These are phyloP conservation scores for Uropsilus gracilis DNA, from an alignment of 2,113 vertebrate species.

Conservation along the genomic window DNA sequence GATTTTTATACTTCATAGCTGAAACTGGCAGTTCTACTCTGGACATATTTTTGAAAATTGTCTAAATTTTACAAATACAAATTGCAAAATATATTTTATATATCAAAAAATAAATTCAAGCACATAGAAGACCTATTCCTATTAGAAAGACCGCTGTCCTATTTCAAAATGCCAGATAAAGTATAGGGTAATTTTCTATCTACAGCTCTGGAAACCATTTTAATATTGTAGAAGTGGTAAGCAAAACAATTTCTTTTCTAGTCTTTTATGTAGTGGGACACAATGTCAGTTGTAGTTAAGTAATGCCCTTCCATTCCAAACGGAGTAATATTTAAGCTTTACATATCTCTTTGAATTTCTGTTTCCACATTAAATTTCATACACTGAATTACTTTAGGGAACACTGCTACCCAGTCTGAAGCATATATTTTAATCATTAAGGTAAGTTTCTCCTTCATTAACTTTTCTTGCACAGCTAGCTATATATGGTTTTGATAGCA, in stretches of 20 bases:
- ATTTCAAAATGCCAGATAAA: slow-evolving; percentile 6
- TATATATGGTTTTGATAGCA: slow-evolving; percentile 15
- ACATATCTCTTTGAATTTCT: neutral
- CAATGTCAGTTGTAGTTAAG: neutral
- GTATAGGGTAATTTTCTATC: neutral
- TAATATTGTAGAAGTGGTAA: neutral
- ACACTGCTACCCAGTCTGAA: neutral
- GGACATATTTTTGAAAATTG: neutral
- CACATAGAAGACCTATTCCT: neutral
- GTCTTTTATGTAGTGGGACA: neutral
- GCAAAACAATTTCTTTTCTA: slow-evolving; percentile 55
- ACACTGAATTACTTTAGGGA: neutral
- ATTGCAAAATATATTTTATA: neutral
- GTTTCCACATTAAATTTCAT: neutral
- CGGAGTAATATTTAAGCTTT: neutral
- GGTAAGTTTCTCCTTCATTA: slow-evolving; percentile 39
- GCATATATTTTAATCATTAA: slow-evolving; percentile 55
- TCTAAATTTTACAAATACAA: slow-evolving; percentile 47
- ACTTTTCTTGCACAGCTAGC: neutral
- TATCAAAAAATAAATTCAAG: neutral
- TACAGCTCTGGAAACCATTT: neutral
- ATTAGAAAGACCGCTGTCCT: neutral
- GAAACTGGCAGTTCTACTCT: neutral
- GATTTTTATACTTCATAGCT: neutral
- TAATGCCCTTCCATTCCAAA: slow-evolving; percentile 37